Evolutionary conservation across 2,113 vertebrate species (phyloP), one percentile per base, ranked within the genome.

Genomic region (Cairina moschata): DNA sequence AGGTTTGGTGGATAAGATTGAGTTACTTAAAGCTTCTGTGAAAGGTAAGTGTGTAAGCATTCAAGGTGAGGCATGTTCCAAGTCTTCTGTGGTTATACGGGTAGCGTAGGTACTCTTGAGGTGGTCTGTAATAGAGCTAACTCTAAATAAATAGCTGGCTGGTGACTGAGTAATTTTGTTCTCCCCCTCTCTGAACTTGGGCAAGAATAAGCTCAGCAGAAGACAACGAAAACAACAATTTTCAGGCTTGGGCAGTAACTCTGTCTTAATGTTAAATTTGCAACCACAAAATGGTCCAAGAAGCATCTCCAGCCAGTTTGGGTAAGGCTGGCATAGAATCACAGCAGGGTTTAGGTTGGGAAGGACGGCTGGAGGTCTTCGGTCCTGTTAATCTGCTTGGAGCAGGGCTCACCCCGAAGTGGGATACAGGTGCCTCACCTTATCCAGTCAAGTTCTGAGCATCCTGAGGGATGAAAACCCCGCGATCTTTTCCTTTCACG

Each of bases 11-110:
- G 96, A 96, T 76, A 98, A 97, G 82, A 97, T 99, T 32, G 98
- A 98, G 26, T 93, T 99, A 75, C 90, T 99, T 59, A 98, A 98
- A 97, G 98, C 97, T 32, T 99, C 99, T 52, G 98, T 98, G 44
- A 96, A 95, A 96, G 98, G 99, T 99, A 96, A 86, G 69, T 55
- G 56, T 81, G 73, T 76, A 56, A 86, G 55, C 42, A 58, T 71
- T 82, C 73, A 14, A 76, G n/a, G 17, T 34, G 42, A 65, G 23
- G 60, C 14, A 5, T 31, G 16, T 36, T 73, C 44, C 67, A 55
- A 34, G 7, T 17, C 44, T 55, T 55, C 54, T 22, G 13, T 74
- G 29, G 26, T 82, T 76, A 38, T 34, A 26, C 36, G 56, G 46
- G n/a, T 77, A 34, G 1, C 22, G 13, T 14, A 63, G 52, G n/a